Evolutionary conservation across 2,113 vertebrate species (phyloP).

Genomic region (Anolis carolinensis): DNA sequence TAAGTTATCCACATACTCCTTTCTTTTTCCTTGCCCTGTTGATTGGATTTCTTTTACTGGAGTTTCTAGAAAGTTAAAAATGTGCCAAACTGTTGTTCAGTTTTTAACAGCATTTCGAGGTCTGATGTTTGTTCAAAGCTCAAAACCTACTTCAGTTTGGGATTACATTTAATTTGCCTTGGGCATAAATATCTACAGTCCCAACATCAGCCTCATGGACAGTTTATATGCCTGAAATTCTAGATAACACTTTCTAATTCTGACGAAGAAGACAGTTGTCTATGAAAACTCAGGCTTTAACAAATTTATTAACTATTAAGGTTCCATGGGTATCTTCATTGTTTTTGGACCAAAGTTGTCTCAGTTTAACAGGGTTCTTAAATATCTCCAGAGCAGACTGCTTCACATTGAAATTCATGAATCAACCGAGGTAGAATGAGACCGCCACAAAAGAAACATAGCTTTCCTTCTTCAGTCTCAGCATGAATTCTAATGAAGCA

Average conservation of each 20-base stretch:
- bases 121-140: not conserved
- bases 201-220: too few species aligned
- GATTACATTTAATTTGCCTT: not conserved
- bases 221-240: too few species aligned
- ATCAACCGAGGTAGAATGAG: not conserved
- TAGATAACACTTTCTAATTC: not conserved
- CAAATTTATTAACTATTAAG: not conserved
- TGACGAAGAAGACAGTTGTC: not conserved
- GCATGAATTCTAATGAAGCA: slow-evolving; percentile 4
- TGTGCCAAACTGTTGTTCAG: not conserved
- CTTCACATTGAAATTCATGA: not conserved
- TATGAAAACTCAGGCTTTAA: not conserved
- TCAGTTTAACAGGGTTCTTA: not conserved
- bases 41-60: too few species aligned
- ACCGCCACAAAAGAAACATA: not conserved
- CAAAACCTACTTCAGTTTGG: not conserved
- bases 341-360: not conserved
- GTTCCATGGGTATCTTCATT: not conserved
- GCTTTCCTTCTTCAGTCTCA: not conserved
- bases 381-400: not conserved
- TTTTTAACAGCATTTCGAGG: too few species aligned
- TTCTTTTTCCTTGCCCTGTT: not conserved
- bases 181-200: too few species aligned
- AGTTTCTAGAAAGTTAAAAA: not conserved
- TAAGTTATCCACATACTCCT: not conserved